Conservation (phyloP, 2,797 vertebrate genomes). For the Morelia viridis region DNA sequence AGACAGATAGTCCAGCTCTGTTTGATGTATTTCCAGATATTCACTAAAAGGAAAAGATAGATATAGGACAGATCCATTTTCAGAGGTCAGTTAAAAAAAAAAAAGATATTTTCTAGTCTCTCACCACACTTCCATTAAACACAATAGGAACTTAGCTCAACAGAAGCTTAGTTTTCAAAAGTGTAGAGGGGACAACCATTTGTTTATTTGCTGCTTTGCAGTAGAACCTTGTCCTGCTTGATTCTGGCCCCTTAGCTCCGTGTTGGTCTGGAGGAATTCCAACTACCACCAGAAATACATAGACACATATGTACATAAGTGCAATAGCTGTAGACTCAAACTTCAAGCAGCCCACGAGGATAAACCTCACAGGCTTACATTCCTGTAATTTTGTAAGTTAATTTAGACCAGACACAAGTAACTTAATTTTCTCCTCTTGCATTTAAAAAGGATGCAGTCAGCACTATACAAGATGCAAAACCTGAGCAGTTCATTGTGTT, state of each 20-base stretch:
- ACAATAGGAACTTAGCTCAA: neutral
- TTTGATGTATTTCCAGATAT: slow-evolving; percentile 85
- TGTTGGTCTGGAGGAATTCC: neutral
- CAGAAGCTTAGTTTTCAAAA: neutral
- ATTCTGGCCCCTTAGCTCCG: slow-evolving; percentile 34
- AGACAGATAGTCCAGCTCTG: slow-evolving; percentile 88
- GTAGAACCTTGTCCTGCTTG: slow-evolving; percentile 1
- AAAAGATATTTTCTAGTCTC: neutral
- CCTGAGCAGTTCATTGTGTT: slow-evolving; percentile 28
- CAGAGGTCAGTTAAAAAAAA: neutral
- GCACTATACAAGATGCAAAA: slow-evolving; percentile 1
- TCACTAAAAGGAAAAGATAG: slow-evolving; percentile 74
- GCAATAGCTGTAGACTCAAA: neutral
- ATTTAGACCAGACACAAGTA: slow-evolving; percentile 22
- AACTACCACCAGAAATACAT: neutral
- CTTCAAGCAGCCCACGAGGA: slow-evolving; percentile 19
- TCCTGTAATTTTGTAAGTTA: slow-evolving; percentile 41
- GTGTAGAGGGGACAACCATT: neutral
- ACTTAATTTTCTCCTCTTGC: slow-evolving; percentile 45
- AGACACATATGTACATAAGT: neutral
- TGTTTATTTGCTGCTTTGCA: neutral
- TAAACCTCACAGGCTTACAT: slow-evolving; percentile 29
- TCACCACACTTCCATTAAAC: neutral
- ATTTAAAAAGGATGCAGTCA: slow-evolving; percentile 29
- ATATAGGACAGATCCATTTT: accelerated